Evolutionary conservation across 2,797 vertebrate genomes (phyloP).

Genomic region (Florisuga fusca): DNA sequence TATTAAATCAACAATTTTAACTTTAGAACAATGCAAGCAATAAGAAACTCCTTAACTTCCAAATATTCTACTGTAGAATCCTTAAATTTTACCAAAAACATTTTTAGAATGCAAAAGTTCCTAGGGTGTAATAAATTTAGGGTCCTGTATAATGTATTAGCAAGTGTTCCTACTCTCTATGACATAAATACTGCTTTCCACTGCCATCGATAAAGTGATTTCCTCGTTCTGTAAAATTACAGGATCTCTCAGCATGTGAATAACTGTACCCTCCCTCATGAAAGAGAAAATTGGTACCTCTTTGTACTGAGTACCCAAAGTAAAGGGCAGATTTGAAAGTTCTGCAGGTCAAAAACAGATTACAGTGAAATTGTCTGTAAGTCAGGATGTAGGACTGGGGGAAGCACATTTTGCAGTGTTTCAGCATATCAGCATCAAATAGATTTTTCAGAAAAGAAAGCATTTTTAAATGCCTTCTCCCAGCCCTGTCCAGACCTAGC

Average conservation of each 20-base stretch:
- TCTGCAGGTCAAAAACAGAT: neutral
- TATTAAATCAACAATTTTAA: neutral
- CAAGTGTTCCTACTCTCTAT: neutral
- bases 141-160: neutral
- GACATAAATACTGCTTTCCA: neutral
- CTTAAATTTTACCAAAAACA: neutral
- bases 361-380: neutral
- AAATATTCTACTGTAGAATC: neutral
- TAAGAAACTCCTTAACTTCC: neutral
- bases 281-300: neutral
- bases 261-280: neutral
- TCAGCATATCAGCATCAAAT: neutral
- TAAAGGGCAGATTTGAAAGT: neutral
- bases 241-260: neutral
- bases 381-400: neutral
- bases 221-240: neutral
- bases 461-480: neutral
- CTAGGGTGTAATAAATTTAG: neutral
- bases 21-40: neutral
- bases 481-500: neutral
- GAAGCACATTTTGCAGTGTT: neutral
- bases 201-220: neutral
- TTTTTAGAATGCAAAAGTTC: neutral
- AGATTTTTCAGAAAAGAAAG: constrained; percentile 4
- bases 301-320: neutral